Conservation (phyloP, 2,113 vertebrate genomes). For the Microtus oregoni region DNA sequence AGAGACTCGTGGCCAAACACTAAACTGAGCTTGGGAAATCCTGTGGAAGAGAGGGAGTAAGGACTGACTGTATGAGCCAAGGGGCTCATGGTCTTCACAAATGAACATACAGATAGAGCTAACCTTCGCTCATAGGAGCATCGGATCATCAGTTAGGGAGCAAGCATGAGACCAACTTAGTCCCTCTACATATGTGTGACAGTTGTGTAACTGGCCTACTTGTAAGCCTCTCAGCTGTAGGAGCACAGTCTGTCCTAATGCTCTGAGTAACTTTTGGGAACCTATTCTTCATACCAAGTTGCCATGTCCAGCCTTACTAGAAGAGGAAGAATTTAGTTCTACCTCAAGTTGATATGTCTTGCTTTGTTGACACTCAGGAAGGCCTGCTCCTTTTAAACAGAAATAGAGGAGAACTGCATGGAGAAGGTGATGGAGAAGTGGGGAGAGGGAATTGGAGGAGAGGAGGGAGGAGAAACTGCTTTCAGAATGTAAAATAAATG, state of each 20-base stretch:
- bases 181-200: neutral
- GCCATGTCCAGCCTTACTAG: neutral
- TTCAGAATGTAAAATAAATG: neutral
- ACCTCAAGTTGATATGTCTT: neutral
- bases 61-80: neutral
- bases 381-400: neutral
- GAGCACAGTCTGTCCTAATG: neutral
- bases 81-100: neutral
- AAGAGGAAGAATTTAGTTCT: neutral
- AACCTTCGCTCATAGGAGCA: neutral
- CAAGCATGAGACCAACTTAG: neutral
- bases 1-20: neutral
- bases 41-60: neutral
- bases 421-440: no score
- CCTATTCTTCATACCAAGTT: neutral
- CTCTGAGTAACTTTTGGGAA: neutral
- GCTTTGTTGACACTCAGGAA: neutral
- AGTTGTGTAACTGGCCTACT: neutral
- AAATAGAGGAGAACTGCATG: neutral
- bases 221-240: neutral
- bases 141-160: no score
- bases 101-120: neutral
- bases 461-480: neutral
- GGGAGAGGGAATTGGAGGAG: neutral
- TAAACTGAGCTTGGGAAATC: neutral